Evolutionary conservation across 2,113 vertebrate species (phyloP).

Genomic region (Passerina amoena): DNA sequence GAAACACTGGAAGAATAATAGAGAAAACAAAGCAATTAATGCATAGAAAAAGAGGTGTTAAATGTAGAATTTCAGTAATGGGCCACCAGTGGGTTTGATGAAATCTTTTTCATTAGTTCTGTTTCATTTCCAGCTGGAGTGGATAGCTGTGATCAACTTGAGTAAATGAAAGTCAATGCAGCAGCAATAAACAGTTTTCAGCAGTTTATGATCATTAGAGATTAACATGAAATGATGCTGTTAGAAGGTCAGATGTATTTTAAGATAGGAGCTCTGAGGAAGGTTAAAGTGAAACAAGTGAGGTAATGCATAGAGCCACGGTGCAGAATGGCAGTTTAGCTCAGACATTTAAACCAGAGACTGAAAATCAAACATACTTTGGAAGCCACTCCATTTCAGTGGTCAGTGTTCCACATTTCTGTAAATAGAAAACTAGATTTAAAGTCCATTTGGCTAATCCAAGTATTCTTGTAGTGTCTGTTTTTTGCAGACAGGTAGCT

Average conservation of each 20-base stretch:
- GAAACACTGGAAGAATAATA: not conserved
- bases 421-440: not conserved
- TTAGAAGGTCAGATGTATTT: not conserved
- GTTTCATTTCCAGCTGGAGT: constrained; percentile 4
- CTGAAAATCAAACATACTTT: not conserved
- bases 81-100: not conserved
- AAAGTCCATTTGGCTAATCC: not conserved
- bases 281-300: not conserved
- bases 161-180: constrained; percentile 8
- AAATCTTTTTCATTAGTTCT: not conserved
- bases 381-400: not conserved
- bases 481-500: not conserved
- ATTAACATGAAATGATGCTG: not conserved
- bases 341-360: not conserved
- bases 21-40: constrained; percentile 11
- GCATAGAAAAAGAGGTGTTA: constrained; percentile 15
- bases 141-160: not conserved
- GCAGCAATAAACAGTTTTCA: not conserved
- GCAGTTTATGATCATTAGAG: not conserved
- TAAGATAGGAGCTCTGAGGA: not conserved
- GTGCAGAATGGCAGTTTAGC: not conserved
- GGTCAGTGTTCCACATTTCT: not conserved
- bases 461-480: not conserved
- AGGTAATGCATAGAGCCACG: not conserved
- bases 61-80: not conserved